Evolutionary conservation across 2,797 vertebrate species (phyloP).

Genomic region (Girardinus metallicus): DNA sequence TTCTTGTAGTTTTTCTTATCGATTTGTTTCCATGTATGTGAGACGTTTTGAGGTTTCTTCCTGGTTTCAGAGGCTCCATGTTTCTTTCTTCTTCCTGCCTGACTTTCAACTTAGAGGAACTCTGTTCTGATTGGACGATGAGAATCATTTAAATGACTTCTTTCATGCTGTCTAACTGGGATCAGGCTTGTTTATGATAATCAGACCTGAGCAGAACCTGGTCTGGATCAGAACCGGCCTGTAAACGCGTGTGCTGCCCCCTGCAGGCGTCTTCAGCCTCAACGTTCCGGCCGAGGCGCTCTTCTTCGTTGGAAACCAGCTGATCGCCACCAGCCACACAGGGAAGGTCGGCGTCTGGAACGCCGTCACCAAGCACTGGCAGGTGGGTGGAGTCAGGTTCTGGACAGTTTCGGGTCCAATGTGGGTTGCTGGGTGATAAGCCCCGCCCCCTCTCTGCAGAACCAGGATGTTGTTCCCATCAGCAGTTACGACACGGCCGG

Average conservation of each 20-base stretch:
- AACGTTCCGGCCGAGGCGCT: conserved; percentile 90
- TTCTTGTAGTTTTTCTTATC: background rate
- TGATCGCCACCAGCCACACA: conserved; percentile 92
- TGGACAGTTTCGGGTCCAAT: background rate
- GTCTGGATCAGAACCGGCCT: background rate
- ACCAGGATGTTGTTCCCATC: conserved; percentile 93
- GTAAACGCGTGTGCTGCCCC: background rate
- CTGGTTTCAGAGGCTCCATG: background rate
- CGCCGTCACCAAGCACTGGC: conserved; percentile 95
- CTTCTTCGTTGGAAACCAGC: conserved; percentile 94
- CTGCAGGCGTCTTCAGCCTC: conserved; percentile 88
- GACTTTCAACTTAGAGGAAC: background rate
- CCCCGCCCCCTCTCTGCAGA: conserved; percentile 70
- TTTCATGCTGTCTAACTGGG: background rate
- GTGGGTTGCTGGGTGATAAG: background rate
- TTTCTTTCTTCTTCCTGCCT: background rate
- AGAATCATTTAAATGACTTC: background rate
- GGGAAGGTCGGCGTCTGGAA: conserved; percentile 96
- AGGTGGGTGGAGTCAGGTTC: conserved; percentile 76
- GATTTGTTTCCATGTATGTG: background rate
- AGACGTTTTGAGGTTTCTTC: background rate
- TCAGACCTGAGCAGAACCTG: background rate
- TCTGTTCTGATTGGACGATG: background rate
- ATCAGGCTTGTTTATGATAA: background rate
- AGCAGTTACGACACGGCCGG: conserved; percentile 92